Conservation (phyloP, 2,113 vertebrate genomes). For the Balaeniceps rex region DNA sequence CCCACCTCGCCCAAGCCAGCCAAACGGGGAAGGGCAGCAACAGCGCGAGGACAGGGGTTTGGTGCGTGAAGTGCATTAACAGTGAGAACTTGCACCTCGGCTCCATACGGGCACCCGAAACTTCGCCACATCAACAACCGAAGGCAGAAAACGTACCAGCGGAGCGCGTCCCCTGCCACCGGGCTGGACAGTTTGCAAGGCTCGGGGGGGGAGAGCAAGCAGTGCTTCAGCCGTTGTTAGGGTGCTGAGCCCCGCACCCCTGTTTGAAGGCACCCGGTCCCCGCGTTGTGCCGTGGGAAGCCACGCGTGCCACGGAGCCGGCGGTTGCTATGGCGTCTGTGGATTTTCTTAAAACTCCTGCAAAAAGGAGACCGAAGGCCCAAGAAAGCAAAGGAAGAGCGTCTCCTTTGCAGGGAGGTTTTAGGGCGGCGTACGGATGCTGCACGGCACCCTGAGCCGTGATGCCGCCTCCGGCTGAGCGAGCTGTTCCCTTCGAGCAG, state of each 20-base stretch:
- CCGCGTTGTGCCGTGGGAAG: rapidly evolving
- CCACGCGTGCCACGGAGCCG: slow-evolving; percentile 13
- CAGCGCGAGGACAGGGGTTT: rapidly evolving
- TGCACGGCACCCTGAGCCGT: background rate
- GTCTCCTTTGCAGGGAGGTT: background rate
- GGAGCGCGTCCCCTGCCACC: rapidly evolving
- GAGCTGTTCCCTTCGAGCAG: background rate
- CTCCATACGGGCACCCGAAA: background rate
- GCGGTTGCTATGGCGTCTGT: slow-evolving; percentile 59
- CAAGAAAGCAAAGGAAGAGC: background rate
- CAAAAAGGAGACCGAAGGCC: background rate
- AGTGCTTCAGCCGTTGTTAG: rapidly evolving
- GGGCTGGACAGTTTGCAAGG: background rate
- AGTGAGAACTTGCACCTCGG: background rate
- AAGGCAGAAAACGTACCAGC: rapidly evolving
- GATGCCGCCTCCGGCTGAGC: background rate
- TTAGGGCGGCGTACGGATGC: background rate
- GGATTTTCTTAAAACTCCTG: slow-evolving; percentile 35
- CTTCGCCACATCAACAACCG: rapidly evolving
- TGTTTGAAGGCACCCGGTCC: background rate
- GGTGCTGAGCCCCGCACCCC: background rate
- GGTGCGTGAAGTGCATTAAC: rapidly evolving
- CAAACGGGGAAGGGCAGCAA: background rate
- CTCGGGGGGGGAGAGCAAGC: rapidly evolving
- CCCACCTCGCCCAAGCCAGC: background rate